Percentiles rank a stretch among this genome's conserved stretches.
These are phyloP conservation scores for Myoxocephalus aenaeus DNA, from an alignment of 2,797 vertebrate species.

Conservation along the genomic window DNA sequence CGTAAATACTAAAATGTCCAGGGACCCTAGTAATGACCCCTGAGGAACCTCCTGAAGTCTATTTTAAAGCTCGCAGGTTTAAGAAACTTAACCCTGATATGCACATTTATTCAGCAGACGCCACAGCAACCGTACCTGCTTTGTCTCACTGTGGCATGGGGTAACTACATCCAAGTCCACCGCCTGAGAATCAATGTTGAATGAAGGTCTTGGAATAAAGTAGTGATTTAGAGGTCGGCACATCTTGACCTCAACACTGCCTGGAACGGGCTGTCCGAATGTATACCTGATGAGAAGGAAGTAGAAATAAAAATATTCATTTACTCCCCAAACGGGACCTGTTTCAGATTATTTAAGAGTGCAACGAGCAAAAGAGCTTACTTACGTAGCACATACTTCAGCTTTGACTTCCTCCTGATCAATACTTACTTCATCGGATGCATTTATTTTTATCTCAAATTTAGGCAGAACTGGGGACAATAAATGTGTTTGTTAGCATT, in stretches of 20 bases:
- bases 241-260: slow-evolving; percentile 30
- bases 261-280: slow-evolving; percentile 73
- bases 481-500: neutral
- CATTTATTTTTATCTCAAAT: slow-evolving; percentile 61
- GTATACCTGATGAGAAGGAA: slow-evolving; percentile 65
- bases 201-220: rapidly evolving
- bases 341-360: neutral
- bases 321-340: neutral
- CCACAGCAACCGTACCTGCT: slow-evolving; percentile 48
- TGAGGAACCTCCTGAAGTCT: neutral
- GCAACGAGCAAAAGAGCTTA: neutral
- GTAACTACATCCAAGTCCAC: rapidly evolving
- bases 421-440: slow-evolving; percentile 35
- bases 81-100: neutral
- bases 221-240: slow-evolving; percentile 11
- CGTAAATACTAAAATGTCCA: neutral
- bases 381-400: slow-evolving; percentile 72
- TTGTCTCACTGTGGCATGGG: slow-evolving; percentile 44
- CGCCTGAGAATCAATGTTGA: rapidly evolving
- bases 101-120: neutral
- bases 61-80: neutral
- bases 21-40: neutral
- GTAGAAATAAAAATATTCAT: neutral
- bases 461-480: slow-evolving; percentile 72
- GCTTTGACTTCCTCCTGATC: slow-evolving; percentile 40